These are phyloP conservation scores for Phyllostomus discolor DNA, from an alignment of 2,113 vertebrate genomes.

Conservation along the genomic window DNA sequence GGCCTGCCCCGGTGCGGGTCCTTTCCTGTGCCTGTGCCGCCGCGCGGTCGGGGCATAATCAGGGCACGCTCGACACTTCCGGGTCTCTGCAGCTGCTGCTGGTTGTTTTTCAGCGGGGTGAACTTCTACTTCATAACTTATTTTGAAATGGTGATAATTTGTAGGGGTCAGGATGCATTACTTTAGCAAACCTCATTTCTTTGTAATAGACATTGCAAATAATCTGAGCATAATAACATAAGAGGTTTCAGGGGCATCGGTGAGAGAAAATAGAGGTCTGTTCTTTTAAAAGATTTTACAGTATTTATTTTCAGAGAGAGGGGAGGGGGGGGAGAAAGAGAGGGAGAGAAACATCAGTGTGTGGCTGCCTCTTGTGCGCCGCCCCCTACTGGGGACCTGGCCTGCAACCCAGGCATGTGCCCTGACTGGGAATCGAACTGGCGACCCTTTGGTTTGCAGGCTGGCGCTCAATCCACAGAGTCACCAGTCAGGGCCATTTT, in stretches of 20 bases:
- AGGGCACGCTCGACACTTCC: no score
- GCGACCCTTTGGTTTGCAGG: no score
- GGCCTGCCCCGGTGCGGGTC: rapidly evolving
- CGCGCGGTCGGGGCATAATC: not conserved
- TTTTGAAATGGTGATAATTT: not conserved
- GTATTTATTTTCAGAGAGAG: no score
- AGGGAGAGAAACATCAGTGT: no score
- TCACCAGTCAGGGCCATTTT: not conserved
- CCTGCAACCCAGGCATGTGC: no score
- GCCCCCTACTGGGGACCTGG: no score
- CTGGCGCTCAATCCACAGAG: no score
- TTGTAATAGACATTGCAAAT: not conserved
- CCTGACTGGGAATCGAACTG: no score
- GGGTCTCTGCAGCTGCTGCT: not conserved
- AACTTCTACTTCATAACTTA: not conserved
- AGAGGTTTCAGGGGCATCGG: not conserved
- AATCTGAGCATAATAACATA: not conserved
- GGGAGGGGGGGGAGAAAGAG: no score
- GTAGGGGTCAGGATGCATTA: not conserved
- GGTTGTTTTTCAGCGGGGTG: not conserved
- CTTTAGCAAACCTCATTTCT: not conserved
- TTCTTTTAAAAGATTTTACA: no score
- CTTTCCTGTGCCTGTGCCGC: not conserved
- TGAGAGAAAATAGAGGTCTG: not conserved
- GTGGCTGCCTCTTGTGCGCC: no score